These are phyloP conservation scores for Gryon sp. DNA, from an alignment of 1,140 invertebrate species.

Conservation along the genomic window DNA sequence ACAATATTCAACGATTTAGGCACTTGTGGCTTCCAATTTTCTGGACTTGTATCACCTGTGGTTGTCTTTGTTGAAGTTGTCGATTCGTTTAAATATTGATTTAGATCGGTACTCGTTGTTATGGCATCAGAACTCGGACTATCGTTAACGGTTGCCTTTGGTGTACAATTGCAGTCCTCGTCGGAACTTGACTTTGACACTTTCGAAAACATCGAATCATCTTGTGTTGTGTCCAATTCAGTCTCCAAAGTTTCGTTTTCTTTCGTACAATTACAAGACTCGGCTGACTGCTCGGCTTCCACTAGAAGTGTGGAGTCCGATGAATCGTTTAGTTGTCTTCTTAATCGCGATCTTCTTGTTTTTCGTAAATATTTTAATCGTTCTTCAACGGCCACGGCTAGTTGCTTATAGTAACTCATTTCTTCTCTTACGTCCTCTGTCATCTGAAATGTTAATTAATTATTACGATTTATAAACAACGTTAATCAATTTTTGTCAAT, in stretches of 20 bases:
- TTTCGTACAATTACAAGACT: background rate
- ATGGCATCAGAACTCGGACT: constrained; percentile 61
- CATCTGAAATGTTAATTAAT: constrained; percentile 74
- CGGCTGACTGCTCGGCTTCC: constrained; percentile 12
- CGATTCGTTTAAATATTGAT: constrained; percentile 66
- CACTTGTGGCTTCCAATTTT: constrained; percentile 73
- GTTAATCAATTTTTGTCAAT: no score
- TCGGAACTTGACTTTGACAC: constrained; percentile 49
- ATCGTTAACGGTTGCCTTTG: constrained; percentile 42
- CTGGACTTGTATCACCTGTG: constrained; percentile 64
- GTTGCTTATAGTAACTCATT: constrained; percentile 83
- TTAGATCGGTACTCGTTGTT: constrained; percentile 64
- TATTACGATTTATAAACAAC: constrained; percentile 19
- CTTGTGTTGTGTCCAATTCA: constrained; percentile 22
- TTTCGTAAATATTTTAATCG: constrained; percentile 67
- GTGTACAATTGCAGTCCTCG: constrained; percentile 39
- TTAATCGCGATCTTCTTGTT: constrained; percentile 15
- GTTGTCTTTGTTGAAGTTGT: constrained; percentile 54
- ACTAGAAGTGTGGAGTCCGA: background rate
- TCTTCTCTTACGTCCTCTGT: constrained; percentile 82
- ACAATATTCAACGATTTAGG: constrained; percentile 75
- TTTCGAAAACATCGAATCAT: constrained; percentile 23
- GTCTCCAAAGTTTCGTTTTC: background rate
- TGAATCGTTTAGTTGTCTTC: background rate
- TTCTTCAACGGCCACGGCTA: constrained; percentile 82